Conservation (phyloP, 2,888 invertebrate species). For the Amblyteles armatorius region DNA sequence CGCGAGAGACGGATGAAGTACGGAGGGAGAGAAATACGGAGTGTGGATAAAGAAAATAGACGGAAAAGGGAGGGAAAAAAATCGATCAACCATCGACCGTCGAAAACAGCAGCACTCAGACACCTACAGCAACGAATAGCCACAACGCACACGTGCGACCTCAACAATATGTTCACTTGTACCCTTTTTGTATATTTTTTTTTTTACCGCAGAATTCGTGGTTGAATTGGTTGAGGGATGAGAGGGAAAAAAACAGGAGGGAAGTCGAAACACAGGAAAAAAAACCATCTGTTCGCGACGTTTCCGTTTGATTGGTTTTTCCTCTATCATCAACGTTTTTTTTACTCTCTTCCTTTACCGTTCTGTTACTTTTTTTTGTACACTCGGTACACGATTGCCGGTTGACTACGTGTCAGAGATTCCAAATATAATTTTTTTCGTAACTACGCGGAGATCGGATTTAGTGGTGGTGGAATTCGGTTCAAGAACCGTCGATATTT, state of each 20-base stretch:
- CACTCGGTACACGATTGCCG: constrained; percentile 22
- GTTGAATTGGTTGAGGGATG: constrained; percentile 49
- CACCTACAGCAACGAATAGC: constrained; percentile 53
- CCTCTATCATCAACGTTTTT: constrained; percentile 54
- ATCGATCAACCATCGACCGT: constrained; percentile 55
- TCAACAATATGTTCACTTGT: constrained; percentile 53
- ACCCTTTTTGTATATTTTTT: constrained; percentile 21
- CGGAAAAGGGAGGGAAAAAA: constrained; percentile 21
- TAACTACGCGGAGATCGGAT: background rate
- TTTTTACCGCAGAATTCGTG: constrained; percentile 50
- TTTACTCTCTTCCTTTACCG: constrained; percentile 7
- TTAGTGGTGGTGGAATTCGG: background rate
- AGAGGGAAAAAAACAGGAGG: background rate
- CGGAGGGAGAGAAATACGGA: constrained; percentile 21
- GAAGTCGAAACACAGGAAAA: constrained; percentile 26
- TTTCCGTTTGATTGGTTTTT: constrained; percentile 65
- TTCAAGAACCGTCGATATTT: background rate
- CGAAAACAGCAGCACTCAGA: constrained; percentile 50
- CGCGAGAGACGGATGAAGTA: constrained; percentile 16
- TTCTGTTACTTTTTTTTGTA: constrained; percentile 22
- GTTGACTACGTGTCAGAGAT: constrained; percentile 37
- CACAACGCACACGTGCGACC: constrained; percentile 48
- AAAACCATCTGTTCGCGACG: constrained; percentile 49
- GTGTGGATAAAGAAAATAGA: constrained; percentile 13
- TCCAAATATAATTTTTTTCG: constrained; percentile 2